phyloP scores from a whole-genome alignment of 2,888 invertebrate genomes.

The Scaptomyza cyrtandrae region DNA sequence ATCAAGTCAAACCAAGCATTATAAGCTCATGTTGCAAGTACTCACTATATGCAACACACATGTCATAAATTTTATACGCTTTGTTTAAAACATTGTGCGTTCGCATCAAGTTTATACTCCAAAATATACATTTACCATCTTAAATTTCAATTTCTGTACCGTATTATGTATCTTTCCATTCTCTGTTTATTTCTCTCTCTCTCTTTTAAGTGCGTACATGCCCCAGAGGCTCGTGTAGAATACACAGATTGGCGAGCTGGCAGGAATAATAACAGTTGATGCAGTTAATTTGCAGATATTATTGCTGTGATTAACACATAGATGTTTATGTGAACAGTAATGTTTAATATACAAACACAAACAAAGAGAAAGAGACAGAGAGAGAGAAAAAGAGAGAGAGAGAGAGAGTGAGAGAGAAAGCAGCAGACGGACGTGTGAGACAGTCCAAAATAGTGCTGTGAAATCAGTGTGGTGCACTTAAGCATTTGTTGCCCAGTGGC shows the following conservation, averaged over 20 bases:
- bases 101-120: not conserved
- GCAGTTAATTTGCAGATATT: conserved; percentile 78
- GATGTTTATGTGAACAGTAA: conserved; percentile 73
- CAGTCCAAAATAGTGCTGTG: conserved; percentile 23
- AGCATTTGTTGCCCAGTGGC: conserved; percentile 39
- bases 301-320: conserved; percentile 79
- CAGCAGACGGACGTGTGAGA: not conserved
- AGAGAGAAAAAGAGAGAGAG: too few species aligned
- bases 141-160: not conserved
- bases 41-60: not conserved
- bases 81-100: not conserved
- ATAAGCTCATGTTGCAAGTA: not conserved
- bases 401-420: not conserved
- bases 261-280: conserved; percentile 55
- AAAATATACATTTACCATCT: not conserved
- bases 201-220: conserved; percentile 14
- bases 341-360: conserved; percentile 62
- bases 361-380: not conserved
- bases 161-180: conserved; percentile 2
- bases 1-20: not conserved
- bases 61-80: not conserved
- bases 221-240: conserved; percentile 27
- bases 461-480: conserved; percentile 62
- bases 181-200: not conserved
- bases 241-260: not conserved